Evolutionary conservation across 2,113 vertebrate species (phyloP).

Genomic region (Myotis yumanensis): DNA sequence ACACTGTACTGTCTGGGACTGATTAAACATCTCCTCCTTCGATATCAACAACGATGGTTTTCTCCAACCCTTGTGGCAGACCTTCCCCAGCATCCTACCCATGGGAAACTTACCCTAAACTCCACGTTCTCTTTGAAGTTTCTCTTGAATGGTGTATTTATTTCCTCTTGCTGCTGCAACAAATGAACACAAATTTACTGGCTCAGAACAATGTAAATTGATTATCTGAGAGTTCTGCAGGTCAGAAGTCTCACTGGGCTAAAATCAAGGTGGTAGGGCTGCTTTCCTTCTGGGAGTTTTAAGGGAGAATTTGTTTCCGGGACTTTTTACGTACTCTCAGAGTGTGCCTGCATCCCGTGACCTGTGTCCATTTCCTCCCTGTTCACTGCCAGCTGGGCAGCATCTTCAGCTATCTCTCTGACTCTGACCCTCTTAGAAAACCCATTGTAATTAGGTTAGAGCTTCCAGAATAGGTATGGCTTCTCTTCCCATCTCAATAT

Average conservation of each 20-base stretch:
- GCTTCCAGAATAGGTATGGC: background rate
- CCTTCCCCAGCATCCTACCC: background rate
- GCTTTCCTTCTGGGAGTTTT: background rate
- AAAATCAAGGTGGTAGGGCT: background rate
- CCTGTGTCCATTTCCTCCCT: background rate
- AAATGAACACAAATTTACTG: background rate
- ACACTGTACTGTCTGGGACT: background rate
- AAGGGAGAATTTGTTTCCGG: background rate
- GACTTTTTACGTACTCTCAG: background rate
- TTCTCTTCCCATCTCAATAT: background rate
- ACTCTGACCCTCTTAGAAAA: background rate
- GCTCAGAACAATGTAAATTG: background rate
- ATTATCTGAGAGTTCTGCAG: background rate
- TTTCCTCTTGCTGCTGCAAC: background rate
- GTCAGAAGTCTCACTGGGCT: background rate
- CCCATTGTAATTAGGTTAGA: background rate
- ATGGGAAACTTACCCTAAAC: background rate
- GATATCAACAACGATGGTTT: background rate
- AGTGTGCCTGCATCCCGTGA: background rate
- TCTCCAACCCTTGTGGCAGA: background rate
- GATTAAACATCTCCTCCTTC: background rate
- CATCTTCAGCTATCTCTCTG: background rate
- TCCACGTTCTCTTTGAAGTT: background rate
- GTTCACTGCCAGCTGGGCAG: background rate
- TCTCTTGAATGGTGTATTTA: background rate